phyloP scores from a whole-genome alignment of 2,888 invertebrate species.

The Monopis laevigella region DNA sequence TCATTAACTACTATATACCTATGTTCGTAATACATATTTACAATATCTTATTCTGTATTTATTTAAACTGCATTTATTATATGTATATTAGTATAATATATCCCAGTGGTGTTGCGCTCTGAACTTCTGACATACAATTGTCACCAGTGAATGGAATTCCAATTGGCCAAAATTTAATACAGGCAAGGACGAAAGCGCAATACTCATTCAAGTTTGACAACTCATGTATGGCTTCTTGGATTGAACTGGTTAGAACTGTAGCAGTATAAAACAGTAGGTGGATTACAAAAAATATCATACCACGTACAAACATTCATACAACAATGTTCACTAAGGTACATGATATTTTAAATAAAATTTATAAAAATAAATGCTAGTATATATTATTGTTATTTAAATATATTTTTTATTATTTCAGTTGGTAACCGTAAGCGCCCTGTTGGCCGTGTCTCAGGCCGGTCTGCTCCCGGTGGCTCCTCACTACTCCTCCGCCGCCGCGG shows the following conservation, averaged over 20 bases:
- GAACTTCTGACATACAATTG: no score
- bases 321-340: slow-evolving; percentile 11
- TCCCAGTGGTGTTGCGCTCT: no score
- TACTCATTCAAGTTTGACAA: slow-evolving; percentile 5
- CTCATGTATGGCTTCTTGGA: not conserved
- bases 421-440: slow-evolving; percentile 33
- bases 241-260: slow-evolving; percentile 3
- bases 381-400: not conserved
- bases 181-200: slow-evolving; percentile 6
- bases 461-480: slow-evolving; percentile 34
- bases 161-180: not conserved
- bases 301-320: slow-evolving; percentile 8
- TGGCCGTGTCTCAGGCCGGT: slow-evolving; percentile 40
- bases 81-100: no score
- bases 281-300: slow-evolving; percentile 15
- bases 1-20: no score
- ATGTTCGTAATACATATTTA: no score
- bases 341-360: not conserved
- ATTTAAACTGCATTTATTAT: no score
- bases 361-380: not conserved
- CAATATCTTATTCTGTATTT: no score
- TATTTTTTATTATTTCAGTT: slow-evolving; percentile 32
- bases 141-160: slow-evolving; percentile 8
- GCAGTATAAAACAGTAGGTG: slow-evolving; percentile 8
- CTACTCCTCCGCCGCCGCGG: slow-evolving; percentile 37